These are phyloP conservation scores for Gortyna flavago DNA, from an alignment of 2,888 invertebrate genomes.

Conservation along the genomic window DNA sequence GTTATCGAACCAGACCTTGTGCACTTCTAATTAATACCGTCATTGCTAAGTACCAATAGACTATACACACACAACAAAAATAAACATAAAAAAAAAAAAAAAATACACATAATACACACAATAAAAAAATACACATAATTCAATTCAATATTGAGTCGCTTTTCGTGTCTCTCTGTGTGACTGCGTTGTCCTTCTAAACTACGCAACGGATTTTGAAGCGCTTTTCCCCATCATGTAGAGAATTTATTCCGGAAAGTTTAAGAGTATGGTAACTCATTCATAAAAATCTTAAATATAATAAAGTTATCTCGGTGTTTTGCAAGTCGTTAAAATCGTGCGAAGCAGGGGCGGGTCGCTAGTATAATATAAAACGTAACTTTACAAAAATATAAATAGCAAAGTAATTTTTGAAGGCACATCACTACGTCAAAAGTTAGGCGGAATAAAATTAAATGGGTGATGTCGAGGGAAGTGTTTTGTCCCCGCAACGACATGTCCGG, in stretches of 20 bases:
- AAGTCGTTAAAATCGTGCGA: neutral
- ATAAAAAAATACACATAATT: no score
- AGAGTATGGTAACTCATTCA: no score
- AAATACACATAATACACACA: no score
- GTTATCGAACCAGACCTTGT: neutral
- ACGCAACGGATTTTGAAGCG: neutral
- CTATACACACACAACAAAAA: no score
- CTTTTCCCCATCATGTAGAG: neutral
- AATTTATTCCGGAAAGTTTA: no score
- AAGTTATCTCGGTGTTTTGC: neutral
- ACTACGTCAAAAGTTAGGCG: constrained; percentile 32
- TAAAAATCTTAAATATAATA: neutral
- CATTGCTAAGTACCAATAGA: neutral
- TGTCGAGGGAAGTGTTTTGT: constrained; percentile 36
- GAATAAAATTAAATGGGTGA: constrained; percentile 52
- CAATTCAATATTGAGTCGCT: neutral
- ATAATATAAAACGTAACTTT: neutral
- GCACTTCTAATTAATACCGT: neutral
- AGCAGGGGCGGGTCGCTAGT: neutral
- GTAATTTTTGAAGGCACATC: constrained; percentile 4
- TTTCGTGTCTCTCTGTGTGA: neutral
- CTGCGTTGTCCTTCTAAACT: neutral
- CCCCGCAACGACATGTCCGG: constrained; percentile 15
- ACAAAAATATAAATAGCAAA: neutral
- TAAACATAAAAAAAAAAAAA: no score